Evolutionary conservation across 2,797 vertebrate species (phyloP).

Genomic region (Catostomus latipinnis): DNA sequence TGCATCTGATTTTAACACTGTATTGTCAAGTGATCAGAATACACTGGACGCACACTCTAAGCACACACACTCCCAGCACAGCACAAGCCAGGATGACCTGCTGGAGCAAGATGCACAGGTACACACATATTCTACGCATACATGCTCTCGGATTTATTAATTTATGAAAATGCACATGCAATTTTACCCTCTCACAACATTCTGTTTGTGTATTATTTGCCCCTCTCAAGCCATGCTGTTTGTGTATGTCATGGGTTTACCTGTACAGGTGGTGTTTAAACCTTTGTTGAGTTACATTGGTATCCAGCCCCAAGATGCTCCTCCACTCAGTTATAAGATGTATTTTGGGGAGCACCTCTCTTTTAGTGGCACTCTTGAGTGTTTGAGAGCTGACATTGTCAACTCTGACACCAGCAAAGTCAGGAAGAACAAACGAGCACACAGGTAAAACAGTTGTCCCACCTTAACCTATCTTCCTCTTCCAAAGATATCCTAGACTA

Average conservation of each 20-base stretch:
- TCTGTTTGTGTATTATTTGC: neutral
- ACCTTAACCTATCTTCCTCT: no score
- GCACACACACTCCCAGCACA: slow-evolving; percentile 90
- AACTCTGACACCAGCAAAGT: slow-evolving; percentile 98
- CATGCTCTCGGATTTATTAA: neutral
- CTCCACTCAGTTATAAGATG: slow-evolving; percentile 96
- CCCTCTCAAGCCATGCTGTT: neutral
- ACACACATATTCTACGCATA: neutral
- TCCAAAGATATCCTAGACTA: no score
- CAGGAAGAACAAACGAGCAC: slow-evolving; percentile 89
- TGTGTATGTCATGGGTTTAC: neutral
- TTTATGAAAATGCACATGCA: neutral
- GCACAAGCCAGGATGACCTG: slow-evolving; percentile 95
- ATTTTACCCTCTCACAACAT: no score
- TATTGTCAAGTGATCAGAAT: slow-evolving; percentile 97
- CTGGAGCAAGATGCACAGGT: slow-evolving; percentile 95
- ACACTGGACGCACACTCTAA: slow-evolving; percentile 95
- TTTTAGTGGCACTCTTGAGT: slow-evolving; percentile 95
- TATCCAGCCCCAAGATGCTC: slow-evolving; percentile 92
- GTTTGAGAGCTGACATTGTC: slow-evolving; percentile 95
- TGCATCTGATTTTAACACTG: slow-evolving; percentile 96
- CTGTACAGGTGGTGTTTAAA: slow-evolving; percentile 92
- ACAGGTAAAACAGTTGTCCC: slow-evolving; percentile 78
- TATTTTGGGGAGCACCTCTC: slow-evolving; percentile 97
- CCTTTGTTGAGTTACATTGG: slow-evolving; percentile 93